Percentiles rank a stretch among this genome's conserved stretches.
Conservation (phyloP, 2,113 vertebrate species). For the Anarrhichthys ocellatus region DNA sequence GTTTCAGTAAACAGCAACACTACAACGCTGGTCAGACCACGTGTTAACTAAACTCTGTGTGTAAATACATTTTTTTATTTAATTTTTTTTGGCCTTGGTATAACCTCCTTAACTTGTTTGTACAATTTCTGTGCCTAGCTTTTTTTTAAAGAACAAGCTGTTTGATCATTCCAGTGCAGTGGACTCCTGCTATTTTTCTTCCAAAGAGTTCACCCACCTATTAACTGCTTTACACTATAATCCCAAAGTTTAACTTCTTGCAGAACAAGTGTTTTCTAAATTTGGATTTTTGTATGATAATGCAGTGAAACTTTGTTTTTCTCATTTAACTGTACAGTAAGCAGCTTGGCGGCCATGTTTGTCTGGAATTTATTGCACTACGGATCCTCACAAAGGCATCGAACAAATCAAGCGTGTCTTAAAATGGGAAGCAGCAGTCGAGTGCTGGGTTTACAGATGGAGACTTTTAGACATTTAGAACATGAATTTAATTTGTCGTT, state of each 20-base stretch:
- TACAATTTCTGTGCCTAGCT: conserved; percentile 62
- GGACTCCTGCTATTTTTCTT: conserved; percentile 56
- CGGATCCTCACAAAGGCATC: conserved; percentile 70
- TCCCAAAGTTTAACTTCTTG: conserved; percentile 48
- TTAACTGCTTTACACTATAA: conserved; percentile 43
- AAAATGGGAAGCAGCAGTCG: conserved; percentile 40
- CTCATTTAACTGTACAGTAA: conserved; percentile 33
- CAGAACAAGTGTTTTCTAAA: conserved; percentile 39
- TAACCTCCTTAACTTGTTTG: conserved; percentile 60
- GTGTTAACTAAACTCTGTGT: conserved; percentile 62
- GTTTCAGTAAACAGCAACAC: conserved; percentile 67
- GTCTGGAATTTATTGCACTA: conserved; percentile 72
- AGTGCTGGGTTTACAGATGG: conserved; percentile 56
- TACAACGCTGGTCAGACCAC: conserved; percentile 69
- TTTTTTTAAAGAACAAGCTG: conserved; percentile 41
- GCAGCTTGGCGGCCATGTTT: conserved; percentile 48
- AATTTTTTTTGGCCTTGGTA: conserved; percentile 56
- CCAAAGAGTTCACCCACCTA: conserved; percentile 64
- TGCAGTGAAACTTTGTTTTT: conserved; percentile 28
- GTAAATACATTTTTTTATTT: conserved; percentile 75
- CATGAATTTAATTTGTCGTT: conserved; percentile 11
- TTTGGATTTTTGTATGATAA: conserved; percentile 55
- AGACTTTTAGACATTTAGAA: conserved; percentile 1
- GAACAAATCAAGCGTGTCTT: conserved; percentile 72
- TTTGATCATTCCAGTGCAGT: conserved; percentile 72